These are phyloP conservation scores for Pandemis heparana DNA, from an alignment of 2,888 invertebrate genomes.

Conservation along the genomic window DNA sequence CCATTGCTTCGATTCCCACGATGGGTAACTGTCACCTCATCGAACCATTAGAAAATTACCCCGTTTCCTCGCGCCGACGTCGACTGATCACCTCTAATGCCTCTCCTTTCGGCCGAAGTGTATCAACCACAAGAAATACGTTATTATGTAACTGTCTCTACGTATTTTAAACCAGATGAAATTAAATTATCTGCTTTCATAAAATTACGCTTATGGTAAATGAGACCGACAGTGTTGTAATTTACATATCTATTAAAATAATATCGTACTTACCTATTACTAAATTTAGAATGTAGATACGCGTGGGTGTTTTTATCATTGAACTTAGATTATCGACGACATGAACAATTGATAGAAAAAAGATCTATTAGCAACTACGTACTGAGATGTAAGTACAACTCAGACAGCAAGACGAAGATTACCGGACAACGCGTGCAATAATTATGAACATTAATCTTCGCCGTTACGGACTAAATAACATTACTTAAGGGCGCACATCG, in stretches of 20 bases:
- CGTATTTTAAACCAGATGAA: neutral
- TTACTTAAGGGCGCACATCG: conserved; percentile 79
- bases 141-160: conserved; percentile 23
- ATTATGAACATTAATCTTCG: conserved; percentile 79
- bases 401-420: conserved; percentile 50
- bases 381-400: conserved; percentile 18
- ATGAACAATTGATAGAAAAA: conserved; percentile 23
- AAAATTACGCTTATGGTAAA: neutral
- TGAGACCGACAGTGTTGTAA: neutral
- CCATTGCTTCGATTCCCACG: conserved; percentile 69
- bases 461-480: conserved; percentile 67
- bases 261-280: neutral
- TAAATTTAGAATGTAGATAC: neutral
- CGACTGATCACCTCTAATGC: conserved; percentile 69
- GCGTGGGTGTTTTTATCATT: neutral
- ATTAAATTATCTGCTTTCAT: neutral
- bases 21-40: conserved; percentile 71
- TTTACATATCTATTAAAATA: neutral
- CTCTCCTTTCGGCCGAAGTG: conserved; percentile 59
- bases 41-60: conserved; percentile 75
- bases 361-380: conserved; percentile 24
- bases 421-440: conserved; percentile 62
- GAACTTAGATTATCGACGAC: conserved; percentile 11
- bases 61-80: conserved; percentile 60
- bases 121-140: conserved; percentile 55